These are phyloP conservation scores for Tenodera sinensis DNA, from an alignment of 2,888 invertebrate species.

Conservation along the genomic window DNA sequence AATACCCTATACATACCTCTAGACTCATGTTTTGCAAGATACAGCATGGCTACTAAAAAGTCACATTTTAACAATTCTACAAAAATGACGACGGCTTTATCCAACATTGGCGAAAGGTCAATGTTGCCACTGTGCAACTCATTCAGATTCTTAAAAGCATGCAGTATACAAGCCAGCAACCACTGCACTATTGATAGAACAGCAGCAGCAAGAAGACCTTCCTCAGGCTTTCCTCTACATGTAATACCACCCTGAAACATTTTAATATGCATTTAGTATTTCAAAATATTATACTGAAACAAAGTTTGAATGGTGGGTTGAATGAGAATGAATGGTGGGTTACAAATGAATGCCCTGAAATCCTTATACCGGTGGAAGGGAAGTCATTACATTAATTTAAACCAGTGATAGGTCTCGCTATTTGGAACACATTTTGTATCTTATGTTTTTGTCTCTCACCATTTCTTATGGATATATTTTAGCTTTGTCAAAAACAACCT, in stretches of 20 bases:
- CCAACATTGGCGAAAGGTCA: conserved; percentile 52
- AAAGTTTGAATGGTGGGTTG: too few species aligned
- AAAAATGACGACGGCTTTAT: conserved; percentile 65
- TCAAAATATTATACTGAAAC: neutral
- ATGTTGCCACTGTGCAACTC: conserved; percentile 26
- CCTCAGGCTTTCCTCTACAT: conserved; percentile 80
- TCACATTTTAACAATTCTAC: conserved; percentile 67
- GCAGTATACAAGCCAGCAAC: conserved; percentile 71
- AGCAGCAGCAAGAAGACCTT: conserved; percentile 76
- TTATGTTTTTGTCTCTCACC: too few species aligned
- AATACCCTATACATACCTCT: neutral
- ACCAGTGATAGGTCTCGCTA: too few species aligned
- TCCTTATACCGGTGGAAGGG: too few species aligned
- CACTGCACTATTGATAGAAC: conserved; percentile 78
- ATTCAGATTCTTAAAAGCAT: conserved; percentile 45
- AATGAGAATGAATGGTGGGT: too few species aligned
- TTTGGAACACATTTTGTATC: too few species aligned
- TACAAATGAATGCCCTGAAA: too few species aligned
- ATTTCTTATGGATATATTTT: too few species aligned
- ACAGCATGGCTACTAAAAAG: conserved; percentile 77
- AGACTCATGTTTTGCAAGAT: conserved; percentile 73
- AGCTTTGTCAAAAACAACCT: too few species aligned
- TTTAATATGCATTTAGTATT: neutral
- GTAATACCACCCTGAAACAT: conserved; percentile 51
- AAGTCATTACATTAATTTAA: too few species aligned